Evolutionary conservation across 1,140 invertebrate genomes (phyloP), one percentile per base, ranked within the genome.

Genomic region (Magallana gigas): DNA sequence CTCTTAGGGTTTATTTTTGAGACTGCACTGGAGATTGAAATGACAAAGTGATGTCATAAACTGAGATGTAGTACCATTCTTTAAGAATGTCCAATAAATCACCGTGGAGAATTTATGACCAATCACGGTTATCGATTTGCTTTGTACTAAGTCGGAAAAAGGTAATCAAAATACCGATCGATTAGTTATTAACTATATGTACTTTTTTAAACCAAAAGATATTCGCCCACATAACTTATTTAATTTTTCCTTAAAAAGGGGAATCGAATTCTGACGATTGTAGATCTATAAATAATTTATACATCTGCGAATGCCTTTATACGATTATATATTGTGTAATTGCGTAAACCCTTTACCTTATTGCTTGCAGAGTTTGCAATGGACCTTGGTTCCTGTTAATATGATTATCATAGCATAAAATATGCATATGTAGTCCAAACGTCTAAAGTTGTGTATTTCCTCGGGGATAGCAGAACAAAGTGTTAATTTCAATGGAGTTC

Each of bases 321-420:
- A 29, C 36, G 36, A 9, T 29, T 71, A 29, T 76, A 7, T 29
- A 76, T 76, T 76, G 18, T 23, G 36, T 12, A 76, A 76, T 76
- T 76, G 18, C 23, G 23, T 2, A 76, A 76, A 76, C 36, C 68
- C 23, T 29, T 76, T 76, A 76, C 23, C 68, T 76, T 16, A n/a
- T 76, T 76, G 23, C 18, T 18, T 23, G 68, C 36, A 29, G 23
- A 29, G 23, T 76, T 8, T 23, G 23, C 23, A 23, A 76, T 36
- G 14, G 2, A 18, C 68, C 68, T 9, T 36, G 8, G 3, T 76
- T 29, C 68, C 68, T 76, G 23, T 76, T 11, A 76, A 76, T 76
- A 76, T 76, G 68, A 29, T 76, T 76, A 76, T 76, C 23, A 76
- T 29, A 76, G 8, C 68, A 76, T 76, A 76, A 76, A 76, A 76